Conservation (phyloP, 2,888 invertebrate species). For the Limenitis camilla region DNA sequence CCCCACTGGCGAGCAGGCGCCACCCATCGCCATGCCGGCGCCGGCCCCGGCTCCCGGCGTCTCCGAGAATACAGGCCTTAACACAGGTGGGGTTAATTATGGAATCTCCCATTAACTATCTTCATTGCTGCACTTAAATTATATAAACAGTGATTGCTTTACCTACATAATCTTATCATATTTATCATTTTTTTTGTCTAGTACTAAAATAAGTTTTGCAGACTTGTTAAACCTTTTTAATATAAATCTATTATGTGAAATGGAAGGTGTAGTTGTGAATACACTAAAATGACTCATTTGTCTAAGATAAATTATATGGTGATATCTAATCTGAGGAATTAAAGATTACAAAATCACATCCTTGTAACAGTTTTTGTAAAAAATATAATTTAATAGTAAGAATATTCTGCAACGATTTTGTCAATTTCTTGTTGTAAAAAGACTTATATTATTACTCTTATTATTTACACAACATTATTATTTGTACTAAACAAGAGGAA, state of each 20-base stretch:
- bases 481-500: no score
- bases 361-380: no score
- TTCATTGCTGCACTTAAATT: slow-evolving; percentile 6
- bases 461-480: no score
- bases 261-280: slow-evolving; percentile 7
- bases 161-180: neutral
- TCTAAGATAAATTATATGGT: slow-evolving; percentile 9
- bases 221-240: no score
- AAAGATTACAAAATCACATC: slow-evolving; percentile 13
- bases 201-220: no score
- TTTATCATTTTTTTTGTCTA: no score
- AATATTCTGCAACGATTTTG: no score
- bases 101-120: slow-evolving; percentile 67
- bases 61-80: slow-evolving; percentile 83
- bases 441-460: no score
- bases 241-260: no score
- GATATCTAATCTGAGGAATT: slow-evolving; percentile 25
- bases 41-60: slow-evolving; percentile 49
- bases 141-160: slow-evolving; percentile 14
- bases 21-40: slow-evolving; percentile 78
- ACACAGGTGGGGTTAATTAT: slow-evolving; percentile 76
- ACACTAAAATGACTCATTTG: slow-evolving; percentile 1
- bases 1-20: slow-evolving; percentile 68
- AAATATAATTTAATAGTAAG: no score
- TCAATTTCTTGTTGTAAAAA: no score